A percentile compares a stretch with the other conserved stretches of the same genome.
Conservation (phyloP, 2,113 vertebrate genomes). For the Nothoprocta pentlandii region DNA sequence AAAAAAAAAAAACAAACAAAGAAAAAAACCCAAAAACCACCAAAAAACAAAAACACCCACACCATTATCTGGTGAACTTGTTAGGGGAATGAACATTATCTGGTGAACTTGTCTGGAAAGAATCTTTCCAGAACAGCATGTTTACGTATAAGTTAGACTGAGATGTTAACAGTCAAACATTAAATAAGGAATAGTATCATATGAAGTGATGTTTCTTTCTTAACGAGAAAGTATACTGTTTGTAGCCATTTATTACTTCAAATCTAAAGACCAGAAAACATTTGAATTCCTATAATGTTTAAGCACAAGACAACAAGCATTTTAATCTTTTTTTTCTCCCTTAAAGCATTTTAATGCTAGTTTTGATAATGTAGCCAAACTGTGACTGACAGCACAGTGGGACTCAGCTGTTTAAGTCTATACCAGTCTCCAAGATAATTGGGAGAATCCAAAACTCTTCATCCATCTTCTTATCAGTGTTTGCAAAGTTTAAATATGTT, state of each 20-base stretch:
- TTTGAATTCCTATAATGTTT: no score
- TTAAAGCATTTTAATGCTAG: background rate
- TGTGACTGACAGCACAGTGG: background rate
- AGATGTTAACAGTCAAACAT: background rate
- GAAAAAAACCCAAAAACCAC: background rate
- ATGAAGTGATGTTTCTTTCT: background rate
- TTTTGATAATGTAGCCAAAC: background rate
- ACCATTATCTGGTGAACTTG: background rate
- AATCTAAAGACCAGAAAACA: background rate
- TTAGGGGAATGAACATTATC: background rate
- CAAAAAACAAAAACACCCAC: no score
- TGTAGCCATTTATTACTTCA: background rate
- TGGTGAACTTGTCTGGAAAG: background rate
- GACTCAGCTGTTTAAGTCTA: background rate
- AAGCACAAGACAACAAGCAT: accelerated
- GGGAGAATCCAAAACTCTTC: background rate
- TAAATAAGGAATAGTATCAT: background rate
- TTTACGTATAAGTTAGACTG: background rate
- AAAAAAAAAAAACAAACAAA: no score
- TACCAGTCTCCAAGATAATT: background rate
- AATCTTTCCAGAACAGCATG: background rate
- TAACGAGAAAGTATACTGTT: background rate
- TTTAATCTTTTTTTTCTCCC: background rate
- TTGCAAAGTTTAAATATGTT: background rate
- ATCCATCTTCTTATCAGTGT: background rate